These are phyloP conservation scores for Dipodomys merriami DNA, from an alignment of 2,113 vertebrate genomes.

Conservation along the genomic window DNA sequence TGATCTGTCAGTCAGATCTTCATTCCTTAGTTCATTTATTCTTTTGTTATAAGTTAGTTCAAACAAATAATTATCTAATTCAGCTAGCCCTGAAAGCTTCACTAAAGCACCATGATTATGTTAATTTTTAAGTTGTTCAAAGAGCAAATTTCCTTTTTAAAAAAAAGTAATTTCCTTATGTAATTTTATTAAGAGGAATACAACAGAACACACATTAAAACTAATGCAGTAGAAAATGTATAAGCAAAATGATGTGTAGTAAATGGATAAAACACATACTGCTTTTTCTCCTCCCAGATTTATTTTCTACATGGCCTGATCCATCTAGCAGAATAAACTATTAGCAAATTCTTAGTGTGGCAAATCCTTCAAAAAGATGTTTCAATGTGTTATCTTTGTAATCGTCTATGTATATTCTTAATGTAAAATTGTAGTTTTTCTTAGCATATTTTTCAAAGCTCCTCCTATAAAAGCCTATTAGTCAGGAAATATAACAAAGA, in stretches of 20 bases:
- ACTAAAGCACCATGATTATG: neutral
- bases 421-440: slow-evolving; percentile 13
- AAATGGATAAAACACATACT: neutral
- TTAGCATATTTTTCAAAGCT: neutral
- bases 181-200: too few species aligned
- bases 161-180: neutral
- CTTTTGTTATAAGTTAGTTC: slow-evolving; percentile 50
- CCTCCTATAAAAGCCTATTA: neutral
- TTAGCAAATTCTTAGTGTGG: neutral
- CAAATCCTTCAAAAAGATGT: slow-evolving; percentile 1
- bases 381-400: neutral
- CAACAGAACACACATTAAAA: too few species aligned
- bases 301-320: neutral
- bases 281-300: neutral
- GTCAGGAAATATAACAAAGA: slow-evolving; percentile 6
- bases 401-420: neutral
- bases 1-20: neutral
- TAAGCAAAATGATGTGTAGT: neutral
- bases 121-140: slow-evolving; percentile 33
- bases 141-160: neutral
- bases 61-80: slow-evolving; percentile 47
- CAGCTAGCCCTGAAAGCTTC: neutral
- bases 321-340: neutral
- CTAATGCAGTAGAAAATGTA: neutral
- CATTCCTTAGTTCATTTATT: slow-evolving; percentile 8